phyloP scores from a whole-genome alignment of 2,113 vertebrate species.

The Corydoras maculifer region DNA sequence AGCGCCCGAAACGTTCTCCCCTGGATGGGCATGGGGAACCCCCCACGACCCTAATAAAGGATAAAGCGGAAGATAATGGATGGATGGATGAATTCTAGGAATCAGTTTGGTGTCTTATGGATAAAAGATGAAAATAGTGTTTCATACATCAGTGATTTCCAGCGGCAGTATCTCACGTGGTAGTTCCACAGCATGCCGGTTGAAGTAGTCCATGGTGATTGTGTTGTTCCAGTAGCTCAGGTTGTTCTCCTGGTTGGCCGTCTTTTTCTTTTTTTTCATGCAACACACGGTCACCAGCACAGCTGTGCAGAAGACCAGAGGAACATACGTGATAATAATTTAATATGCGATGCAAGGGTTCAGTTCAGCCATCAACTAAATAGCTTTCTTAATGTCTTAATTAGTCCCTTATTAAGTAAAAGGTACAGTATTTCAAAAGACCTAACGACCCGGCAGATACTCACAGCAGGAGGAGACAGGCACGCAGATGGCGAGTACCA shows the following conservation, averaged over 20 bases:
- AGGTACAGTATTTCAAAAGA: no score
- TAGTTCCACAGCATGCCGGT: constrained; percentile 88
- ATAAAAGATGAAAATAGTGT: background rate
- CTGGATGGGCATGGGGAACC: no score
- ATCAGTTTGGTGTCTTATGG: no score
- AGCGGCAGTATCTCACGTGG: constrained; percentile 92
- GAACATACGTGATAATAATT: no score
- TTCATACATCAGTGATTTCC: constrained; percentile 85
- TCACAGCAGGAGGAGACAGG: constrained; percentile 94
- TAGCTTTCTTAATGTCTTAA: no score
- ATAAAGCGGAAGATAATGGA: no score
- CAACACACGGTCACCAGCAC: constrained; percentile 94
- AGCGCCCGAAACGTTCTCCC: no score
- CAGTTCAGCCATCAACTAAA: no score
- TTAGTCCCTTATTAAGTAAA: no score
- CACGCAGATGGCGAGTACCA: constrained; percentile 90
- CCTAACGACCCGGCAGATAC: constrained; percentile 41
- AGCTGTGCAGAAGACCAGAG: constrained; percentile 64
- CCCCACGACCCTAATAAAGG: no score
- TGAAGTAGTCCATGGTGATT: constrained; percentile 99
- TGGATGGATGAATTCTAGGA: no score
- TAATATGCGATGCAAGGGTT: no score
- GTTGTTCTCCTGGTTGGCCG: constrained; percentile 89
- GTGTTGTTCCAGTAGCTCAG: constrained; percentile 99
- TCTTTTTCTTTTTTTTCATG: constrained; percentile 91